Percentiles rank a stretch among this genome's conserved stretches.
phyloP scores from a whole-genome alignment of 2,113 vertebrate genomes.

The Greenwoodochromis staneri region DNA sequence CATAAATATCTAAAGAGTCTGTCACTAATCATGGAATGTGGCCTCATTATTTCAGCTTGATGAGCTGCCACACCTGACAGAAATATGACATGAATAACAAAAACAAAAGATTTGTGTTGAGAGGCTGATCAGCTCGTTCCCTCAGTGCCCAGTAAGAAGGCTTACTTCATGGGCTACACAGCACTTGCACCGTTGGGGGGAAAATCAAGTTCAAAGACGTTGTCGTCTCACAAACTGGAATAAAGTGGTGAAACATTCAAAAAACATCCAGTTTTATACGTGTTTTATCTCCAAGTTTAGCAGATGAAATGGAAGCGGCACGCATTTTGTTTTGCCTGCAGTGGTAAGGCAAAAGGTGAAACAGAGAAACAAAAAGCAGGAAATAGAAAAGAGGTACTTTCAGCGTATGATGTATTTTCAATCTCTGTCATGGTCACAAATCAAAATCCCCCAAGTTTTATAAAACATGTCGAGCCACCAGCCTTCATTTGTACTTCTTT shows the following conservation, averaged over 20 bases:
- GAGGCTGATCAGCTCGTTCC: slow-evolving; percentile 47
- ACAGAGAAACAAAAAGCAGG: slow-evolving; percentile 38
- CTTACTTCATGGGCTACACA: slow-evolving; percentile 40
- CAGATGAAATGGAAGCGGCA: slow-evolving; percentile 52
- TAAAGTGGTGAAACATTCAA: slow-evolving; percentile 54
- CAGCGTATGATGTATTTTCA: slow-evolving; percentile 46
- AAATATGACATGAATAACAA: slow-evolving; percentile 48
- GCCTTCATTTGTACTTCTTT: slow-evolving; percentile 44
- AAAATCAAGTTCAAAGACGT: slow-evolving; percentile 63
- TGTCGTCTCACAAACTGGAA: slow-evolving; percentile 56
- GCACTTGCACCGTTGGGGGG: slow-evolving; percentile 20
- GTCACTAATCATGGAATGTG: slow-evolving; percentile 50
- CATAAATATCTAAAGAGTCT: slow-evolving; percentile 53
- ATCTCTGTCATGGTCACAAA: slow-evolving; percentile 60
- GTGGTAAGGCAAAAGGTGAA: slow-evolving; percentile 67
- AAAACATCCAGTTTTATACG: slow-evolving; percentile 53
- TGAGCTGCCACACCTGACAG: slow-evolving; percentile 70
- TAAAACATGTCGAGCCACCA: slow-evolving; percentile 16
- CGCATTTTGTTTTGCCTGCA: slow-evolving; percentile 65
- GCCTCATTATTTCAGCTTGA: slow-evolving; percentile 73
- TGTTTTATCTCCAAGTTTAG: slow-evolving; percentile 63
- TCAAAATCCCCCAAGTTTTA: slow-evolving; percentile 54
- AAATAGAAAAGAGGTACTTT: slow-evolving; percentile 42
- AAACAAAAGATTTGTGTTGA: slow-evolving; percentile 49
- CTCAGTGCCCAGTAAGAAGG: slow-evolving; percentile 34